Conservation (phyloP, 2,888 invertebrate genomes). For the Acrobasis consociella region DNA sequence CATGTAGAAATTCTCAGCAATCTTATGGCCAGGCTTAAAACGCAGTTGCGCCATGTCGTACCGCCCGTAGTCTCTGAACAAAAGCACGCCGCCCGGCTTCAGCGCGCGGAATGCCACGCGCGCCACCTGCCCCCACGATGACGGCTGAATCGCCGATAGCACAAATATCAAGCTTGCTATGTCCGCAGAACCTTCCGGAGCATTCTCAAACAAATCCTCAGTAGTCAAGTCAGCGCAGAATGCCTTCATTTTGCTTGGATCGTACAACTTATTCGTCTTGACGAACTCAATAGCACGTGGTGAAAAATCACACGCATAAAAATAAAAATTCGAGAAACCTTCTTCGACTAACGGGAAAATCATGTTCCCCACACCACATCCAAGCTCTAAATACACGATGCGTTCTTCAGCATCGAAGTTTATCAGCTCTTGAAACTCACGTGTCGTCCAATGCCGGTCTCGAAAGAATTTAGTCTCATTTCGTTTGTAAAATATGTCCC, state of each 20-base stretch:
- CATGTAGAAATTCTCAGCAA: constrained; percentile 96
- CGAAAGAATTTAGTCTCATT: constrained; percentile 97
- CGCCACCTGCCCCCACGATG: constrained; percentile 86
- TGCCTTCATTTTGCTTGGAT: constrained; percentile 85
- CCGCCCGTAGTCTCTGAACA: constrained; percentile 96
- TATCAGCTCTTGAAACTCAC: constrained; percentile 94
- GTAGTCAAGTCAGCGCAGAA: constrained; percentile 94
- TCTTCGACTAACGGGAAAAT: constrained; percentile 95
- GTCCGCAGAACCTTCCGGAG: constrained; percentile 83
- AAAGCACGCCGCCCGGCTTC: constrained; percentile 89
- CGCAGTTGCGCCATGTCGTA: constrained; percentile 98
- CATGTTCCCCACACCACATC: constrained; percentile 99
- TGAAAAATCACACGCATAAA: constrained; percentile 96
- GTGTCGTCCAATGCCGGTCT: constrained; percentile 97
- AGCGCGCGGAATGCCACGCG: constrained; percentile 85
- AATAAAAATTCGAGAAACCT: constrained; percentile 84
- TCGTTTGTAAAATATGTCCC: constrained; percentile 98
- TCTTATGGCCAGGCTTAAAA: constrained; percentile 96
- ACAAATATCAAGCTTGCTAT: constrained; percentile 96
- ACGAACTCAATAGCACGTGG: constrained; percentile 94
- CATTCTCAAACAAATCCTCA: constrained; percentile 83
- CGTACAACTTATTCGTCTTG: constrained; percentile 86
- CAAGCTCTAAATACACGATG: constrained; percentile 90
- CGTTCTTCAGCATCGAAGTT: constrained; percentile 78
- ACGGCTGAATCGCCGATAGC: constrained; percentile 95